Evolutionary conservation across 2,113 vertebrate genomes (phyloP).

Genomic region (Austrofundulus limnaeus): DNA sequence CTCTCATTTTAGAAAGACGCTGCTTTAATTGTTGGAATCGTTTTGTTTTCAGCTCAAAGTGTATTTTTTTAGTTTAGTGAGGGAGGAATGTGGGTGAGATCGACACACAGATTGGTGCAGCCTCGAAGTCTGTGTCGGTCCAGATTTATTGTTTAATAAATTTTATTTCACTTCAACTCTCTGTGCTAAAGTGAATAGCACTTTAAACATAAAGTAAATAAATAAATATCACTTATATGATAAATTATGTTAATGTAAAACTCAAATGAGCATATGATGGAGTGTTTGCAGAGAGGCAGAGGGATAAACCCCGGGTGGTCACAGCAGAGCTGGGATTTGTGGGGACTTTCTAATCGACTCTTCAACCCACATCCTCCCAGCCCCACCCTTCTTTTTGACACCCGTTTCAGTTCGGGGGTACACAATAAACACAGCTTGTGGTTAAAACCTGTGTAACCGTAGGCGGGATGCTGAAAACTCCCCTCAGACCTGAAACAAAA

Average conservation of each 20-base stretch:
- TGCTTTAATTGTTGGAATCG: too few relatives aligned
- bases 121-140: too few relatives aligned
- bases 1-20: too few relatives aligned
- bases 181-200: too few relatives aligned
- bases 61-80: too few relatives aligned
- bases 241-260: neutral
- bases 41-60: neutral
- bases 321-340: constrained; percentile 33
- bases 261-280: neutral
- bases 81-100: too few relatives aligned
- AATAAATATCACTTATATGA: neutral
- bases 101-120: too few relatives aligned
- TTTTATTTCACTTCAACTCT: too few relatives aligned
- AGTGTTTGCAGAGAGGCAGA: neutral
- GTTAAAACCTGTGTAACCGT: constrained; percentile 12
- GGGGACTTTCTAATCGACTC: constrained; percentile 62
- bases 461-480: constrained; percentile 23
- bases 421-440: constrained; percentile 10
- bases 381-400: constrained; percentile 1
- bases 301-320: constrained; percentile 38
- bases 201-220: too few relatives aligned
- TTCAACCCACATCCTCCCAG: constrained; percentile 32
- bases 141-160: too few relatives aligned
- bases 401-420: neutral
- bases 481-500: constrained; percentile 15